These are phyloP conservation scores for Microtus richardsoni DNA, from an alignment of 2,113 vertebrate genomes.

Conservation along the genomic window DNA sequence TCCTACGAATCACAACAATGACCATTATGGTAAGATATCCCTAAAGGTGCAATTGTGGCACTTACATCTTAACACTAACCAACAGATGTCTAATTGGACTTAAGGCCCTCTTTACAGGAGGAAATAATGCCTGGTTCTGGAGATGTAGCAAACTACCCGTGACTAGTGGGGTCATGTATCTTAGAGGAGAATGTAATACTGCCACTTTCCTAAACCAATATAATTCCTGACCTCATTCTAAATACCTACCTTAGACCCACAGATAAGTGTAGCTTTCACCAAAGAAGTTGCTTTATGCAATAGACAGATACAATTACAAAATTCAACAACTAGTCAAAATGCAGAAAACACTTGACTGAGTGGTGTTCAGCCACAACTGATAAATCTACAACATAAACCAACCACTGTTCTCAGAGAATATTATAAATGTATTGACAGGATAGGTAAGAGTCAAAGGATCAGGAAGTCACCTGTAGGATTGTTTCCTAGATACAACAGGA, in stretches of 20 bases:
- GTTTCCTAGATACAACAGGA: not conserved
- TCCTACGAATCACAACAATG: not conserved
- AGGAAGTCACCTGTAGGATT: not conserved
- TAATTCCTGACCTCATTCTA: not conserved
- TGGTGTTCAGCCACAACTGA: not conserved
- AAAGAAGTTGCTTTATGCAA: not conserved
- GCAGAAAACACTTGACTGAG: not conserved
- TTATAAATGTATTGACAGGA: not conserved
- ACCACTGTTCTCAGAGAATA: not conserved
- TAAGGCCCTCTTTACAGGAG: not conserved
- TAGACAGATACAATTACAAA: not conserved
- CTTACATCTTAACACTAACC: not conserved
- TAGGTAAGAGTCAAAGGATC: not conserved
- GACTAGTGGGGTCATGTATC: not conserved
- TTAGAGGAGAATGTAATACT: not conserved
- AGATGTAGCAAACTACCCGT: not conserved
- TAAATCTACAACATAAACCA: not conserved
- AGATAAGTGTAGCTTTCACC: not conserved
- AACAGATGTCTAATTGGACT: conserved; percentile 6
- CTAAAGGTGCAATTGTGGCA: not conserved
- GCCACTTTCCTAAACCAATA: not conserved
- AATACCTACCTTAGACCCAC: not conserved
- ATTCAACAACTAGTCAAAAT: not conserved
- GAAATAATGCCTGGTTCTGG: not conserved
- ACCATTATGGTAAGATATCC: conserved; percentile 2